Percentiles rank a stretch among this genome's conserved stretches.
phyloP scores from a whole-genome alignment of 1,140 invertebrate genomes.

The Probaryconus sp. region DNA sequence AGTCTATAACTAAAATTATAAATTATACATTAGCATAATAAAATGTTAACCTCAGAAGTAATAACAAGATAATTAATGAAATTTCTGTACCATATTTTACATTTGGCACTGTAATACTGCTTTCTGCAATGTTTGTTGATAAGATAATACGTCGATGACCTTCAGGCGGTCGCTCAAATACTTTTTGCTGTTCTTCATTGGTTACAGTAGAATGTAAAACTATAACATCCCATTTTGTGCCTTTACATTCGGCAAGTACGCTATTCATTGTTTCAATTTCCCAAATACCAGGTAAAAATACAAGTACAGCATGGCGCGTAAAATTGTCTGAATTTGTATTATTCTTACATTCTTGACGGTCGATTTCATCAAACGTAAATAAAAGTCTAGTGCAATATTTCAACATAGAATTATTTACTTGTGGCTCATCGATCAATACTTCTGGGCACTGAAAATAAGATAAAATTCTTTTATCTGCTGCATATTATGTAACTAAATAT shows the following conservation, averaged over 20 bases:
- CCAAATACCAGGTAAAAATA: slow-evolving; percentile 92
- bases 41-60: slow-evolving; percentile 7
- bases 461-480: no score
- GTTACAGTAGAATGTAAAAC: slow-evolving; percentile 87
- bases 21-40: slow-evolving; percentile 16
- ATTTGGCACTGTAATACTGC: slow-evolving; percentile 96
- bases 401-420: slow-evolving; percentile 77
- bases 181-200: slow-evolving; percentile 84
- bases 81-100: slow-evolving; percentile 90
- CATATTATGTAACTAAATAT: no score
- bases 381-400: slow-evolving; percentile 82
- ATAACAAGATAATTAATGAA: slow-evolving; percentile 31
- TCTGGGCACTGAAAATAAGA: slow-evolving; percentile 75
- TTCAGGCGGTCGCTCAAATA: slow-evolving; percentile 81
- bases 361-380: slow-evolving; percentile 85
- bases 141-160: slow-evolving; percentile 91
- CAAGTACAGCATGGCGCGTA: slow-evolving; percentile 83
- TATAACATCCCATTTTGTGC: slow-evolving; percentile 80
- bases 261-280: slow-evolving; percentile 86
- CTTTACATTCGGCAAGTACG: slow-evolving; percentile 65
- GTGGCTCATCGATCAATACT: slow-evolving; percentile 78
- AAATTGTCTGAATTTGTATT: slow-evolving; percentile 60
- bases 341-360: no score
- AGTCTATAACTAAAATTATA: slow-evolving; percentile 92
- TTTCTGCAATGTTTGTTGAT: slow-evolving; percentile 98